A percentile compares a stretch with the other conserved stretches of the same genome.
Conservation (phyloP, 2,888 invertebrate genomes). For the Mallateleia sp. region DNA sequence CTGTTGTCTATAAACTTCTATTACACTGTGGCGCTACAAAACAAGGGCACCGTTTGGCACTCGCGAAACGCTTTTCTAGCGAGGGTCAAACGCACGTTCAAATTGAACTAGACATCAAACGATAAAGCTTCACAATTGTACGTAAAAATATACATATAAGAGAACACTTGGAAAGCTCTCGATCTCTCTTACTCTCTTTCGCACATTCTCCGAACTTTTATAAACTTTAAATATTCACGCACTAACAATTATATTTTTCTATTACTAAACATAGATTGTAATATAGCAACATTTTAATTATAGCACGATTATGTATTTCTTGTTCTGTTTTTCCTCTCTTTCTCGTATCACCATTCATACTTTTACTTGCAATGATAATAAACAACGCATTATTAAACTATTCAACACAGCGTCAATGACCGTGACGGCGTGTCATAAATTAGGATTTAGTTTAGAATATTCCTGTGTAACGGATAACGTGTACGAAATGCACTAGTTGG, state of each 20-base stretch:
- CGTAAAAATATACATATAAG: constrained; percentile 70
- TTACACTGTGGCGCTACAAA: constrained; percentile 64
- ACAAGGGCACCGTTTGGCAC: constrained; percentile 29
- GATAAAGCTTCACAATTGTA: constrained; percentile 72
- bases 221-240: constrained; percentile 77
- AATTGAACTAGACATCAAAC: constrained; percentile 60
- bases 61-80: constrained; percentile 18
- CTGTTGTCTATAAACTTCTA: constrained; percentile 67
- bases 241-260: constrained; percentile 76
- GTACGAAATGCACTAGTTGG: constrained; percentile 27
- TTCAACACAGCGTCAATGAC: constrained; percentile 44
- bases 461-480: constrained; percentile 33
- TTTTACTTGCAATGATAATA: constrained; percentile 57
- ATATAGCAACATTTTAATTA: constrained; percentile 75
- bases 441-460: constrained; percentile 47
- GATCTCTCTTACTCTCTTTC: constrained; percentile 39
- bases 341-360: constrained; percentile 63
- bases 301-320: constrained; percentile 70
- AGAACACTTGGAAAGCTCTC: constrained; percentile 62
- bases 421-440: constrained; percentile 39
- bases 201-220: constrained; percentile 63
- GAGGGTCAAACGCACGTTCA: constrained; percentile 41
- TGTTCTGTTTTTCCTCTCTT: constrained; percentile 49
- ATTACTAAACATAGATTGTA: constrained; percentile 72
- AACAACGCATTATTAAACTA: constrained; percentile 56